These are phyloP conservation scores for Aphaenogaster ashmeadi DNA, from an alignment of 1,140 invertebrate species.

Conservation along the genomic window DNA sequence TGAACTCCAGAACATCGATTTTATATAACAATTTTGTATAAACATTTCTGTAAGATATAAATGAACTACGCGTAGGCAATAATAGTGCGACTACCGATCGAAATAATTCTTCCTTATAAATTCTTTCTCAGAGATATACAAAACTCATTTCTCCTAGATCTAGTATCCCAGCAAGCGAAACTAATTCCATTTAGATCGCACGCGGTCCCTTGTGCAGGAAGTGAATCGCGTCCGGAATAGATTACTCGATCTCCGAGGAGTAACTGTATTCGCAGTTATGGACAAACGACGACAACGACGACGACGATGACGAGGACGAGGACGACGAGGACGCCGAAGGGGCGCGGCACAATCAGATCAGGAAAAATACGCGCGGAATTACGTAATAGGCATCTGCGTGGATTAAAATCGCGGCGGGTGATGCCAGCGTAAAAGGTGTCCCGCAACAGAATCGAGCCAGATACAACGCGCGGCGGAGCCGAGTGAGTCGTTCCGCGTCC, in stretches of 20 bases:
- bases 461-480: slow-evolving; percentile 79
- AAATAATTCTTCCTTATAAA: background rate
- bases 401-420: slow-evolving; percentile 76
- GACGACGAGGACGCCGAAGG: slow-evolving; percentile 49
- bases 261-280: slow-evolving; percentile 68
- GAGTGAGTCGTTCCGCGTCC: slow-evolving; percentile 85
- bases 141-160: background rate
- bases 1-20: background rate
- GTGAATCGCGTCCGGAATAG: slow-evolving; percentile 48
- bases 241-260: slow-evolving; percentile 31
- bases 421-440: slow-evolving; percentile 72
- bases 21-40: background rate
- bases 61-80: background rate
- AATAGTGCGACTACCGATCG: background rate
- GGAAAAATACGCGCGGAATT: slow-evolving; percentile 51
- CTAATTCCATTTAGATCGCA: slow-evolving; percentile 4
- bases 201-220: slow-evolving; percentile 14
- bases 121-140: slow-evolving; percentile 1
- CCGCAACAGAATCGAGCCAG: slow-evolving; percentile 75
- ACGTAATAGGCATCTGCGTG: slow-evolving; percentile 63
- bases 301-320: slow-evolving; percentile 35
- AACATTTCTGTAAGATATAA: background rate
- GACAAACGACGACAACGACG: slow-evolving; percentile 43
- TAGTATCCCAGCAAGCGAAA: background rate
- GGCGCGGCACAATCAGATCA: slow-evolving; percentile 55